These are phyloP conservation scores for Phymanthus crucifer DNA, from an alignment of 92 coral and sea anemone species.

Conservation along the genomic window DNA sequence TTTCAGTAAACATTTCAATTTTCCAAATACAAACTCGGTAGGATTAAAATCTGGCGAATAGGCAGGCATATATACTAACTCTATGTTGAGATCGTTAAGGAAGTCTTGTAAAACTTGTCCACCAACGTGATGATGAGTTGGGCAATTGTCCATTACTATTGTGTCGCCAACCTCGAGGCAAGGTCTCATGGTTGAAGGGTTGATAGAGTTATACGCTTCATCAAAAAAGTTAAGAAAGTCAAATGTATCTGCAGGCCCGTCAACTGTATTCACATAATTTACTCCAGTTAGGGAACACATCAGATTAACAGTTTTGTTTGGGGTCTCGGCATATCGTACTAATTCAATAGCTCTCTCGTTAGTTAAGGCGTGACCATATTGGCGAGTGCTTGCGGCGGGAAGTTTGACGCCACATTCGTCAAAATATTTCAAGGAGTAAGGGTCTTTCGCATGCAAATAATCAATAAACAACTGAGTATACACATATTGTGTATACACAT, in stretches of 20 bases:
- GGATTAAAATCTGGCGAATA: too few species aligned
- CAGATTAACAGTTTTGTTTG: slow-evolving; percentile 48
- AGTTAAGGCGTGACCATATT: slow-evolving; percentile 51
- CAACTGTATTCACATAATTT: slow-evolving; percentile 43
- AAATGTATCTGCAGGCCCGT: slow-evolving; percentile 47
- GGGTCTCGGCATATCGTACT: slow-evolving; percentile 35
- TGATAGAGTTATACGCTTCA: slow-evolving; percentile 47
- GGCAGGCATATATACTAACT: too few species aligned
- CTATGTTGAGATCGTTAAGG: too few species aligned
- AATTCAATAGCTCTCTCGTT: slow-evolving; percentile 49
- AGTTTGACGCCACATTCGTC: slow-evolving; percentile 61
- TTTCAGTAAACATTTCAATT: background rate
- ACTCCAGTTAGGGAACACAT: slow-evolving; percentile 56
- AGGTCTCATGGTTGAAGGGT: slow-evolving; percentile 48
- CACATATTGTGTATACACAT: slow-evolving; percentile 40
- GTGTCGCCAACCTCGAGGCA: slow-evolving; percentile 48
- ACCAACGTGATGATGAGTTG: slow-evolving; percentile 34
- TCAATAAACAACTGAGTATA: slow-evolving; percentile 39
- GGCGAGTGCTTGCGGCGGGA: slow-evolving; percentile 34
- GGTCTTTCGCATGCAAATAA: slow-evolving; percentile 37
- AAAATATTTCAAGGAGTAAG: slow-evolving; percentile 46
- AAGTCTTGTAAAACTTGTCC: slow-evolving; percentile 27
- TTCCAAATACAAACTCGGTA: background rate
- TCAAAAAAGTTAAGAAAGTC: slow-evolving; percentile 53
- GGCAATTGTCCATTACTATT: slow-evolving; percentile 50